Conservation (phyloP, 1,140 invertebrate genomes). For the Eumeta japonica region DNA sequence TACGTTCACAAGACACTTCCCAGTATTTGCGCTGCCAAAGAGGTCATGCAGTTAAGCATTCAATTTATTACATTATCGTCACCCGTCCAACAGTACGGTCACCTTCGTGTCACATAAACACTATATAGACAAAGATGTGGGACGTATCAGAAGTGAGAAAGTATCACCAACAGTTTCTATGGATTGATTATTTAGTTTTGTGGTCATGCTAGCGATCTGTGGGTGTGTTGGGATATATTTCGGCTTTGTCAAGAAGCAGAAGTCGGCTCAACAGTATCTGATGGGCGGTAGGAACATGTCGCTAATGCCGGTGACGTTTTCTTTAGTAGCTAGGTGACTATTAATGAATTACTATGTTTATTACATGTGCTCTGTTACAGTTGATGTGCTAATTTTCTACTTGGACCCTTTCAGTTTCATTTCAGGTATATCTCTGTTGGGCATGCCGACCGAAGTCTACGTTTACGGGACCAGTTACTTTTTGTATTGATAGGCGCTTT, state of each 20-base stretch:
- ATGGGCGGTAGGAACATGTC: constrained; percentile 83
- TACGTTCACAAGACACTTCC: no score
- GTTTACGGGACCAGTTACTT: constrained; percentile 73
- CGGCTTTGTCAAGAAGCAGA: constrained; percentile 69
- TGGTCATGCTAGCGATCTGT: constrained; percentile 69
- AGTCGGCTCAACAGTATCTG: constrained; percentile 74
- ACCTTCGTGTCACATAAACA: no score
- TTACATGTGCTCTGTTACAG: background rate
- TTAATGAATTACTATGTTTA: constrained; percentile 2
- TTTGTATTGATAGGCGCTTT: constrained; percentile 64
- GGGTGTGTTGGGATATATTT: constrained; percentile 77
- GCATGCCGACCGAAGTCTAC: constrained; percentile 83
- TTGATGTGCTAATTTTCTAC: constrained; percentile 5
- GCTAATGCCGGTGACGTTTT: constrained; percentile 76
- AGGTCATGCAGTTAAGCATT: no score
- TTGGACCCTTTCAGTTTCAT: constrained; percentile 56
- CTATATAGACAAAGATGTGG: no score
- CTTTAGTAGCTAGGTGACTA: constrained; percentile 73
- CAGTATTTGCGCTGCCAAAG: no score
- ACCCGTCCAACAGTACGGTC: no score
- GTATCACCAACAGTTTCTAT: constrained; percentile 66
- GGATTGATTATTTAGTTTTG: constrained; percentile 72
- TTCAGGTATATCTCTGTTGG: constrained; percentile 65
- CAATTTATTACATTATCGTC: no score
- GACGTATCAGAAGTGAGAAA: constrained; percentile 61